Percentiles rank a stretch among this genome's conserved stretches.
Conservation (phyloP, 2,888 invertebrate species). For the Xanthia togata region DNA sequence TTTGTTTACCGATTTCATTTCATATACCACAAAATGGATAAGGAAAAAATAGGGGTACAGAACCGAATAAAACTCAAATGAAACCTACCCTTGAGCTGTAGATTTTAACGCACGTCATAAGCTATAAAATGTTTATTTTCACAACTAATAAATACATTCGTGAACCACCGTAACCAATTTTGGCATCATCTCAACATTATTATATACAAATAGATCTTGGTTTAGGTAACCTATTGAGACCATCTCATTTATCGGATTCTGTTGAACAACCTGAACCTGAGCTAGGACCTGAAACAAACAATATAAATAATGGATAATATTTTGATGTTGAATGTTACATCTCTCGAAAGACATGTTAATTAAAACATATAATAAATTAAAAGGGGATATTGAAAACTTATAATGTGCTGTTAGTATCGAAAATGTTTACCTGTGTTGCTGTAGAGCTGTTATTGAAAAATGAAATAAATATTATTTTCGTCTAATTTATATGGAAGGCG, state of each 20-base stretch:
- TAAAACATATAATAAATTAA: neutral
- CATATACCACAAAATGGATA: constrained; percentile 7
- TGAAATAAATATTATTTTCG: constrained; percentile 10
- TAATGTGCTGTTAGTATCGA: constrained; percentile 12
- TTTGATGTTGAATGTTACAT: neutral
- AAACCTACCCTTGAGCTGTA: constrained; percentile 48
- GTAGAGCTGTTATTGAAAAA: constrained; percentile 44
- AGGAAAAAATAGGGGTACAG: constrained; percentile 20
- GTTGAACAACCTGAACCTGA: constrained; percentile 91
- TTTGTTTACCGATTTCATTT: constrained; percentile 24
- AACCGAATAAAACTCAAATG: constrained; percentile 50
- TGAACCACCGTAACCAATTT: constrained; percentile 65
- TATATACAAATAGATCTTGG: constrained; percentile 68
- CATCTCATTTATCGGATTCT: constrained; percentile 89
- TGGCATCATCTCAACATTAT: constrained; percentile 67
- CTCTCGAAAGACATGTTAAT: neutral
- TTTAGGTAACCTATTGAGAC: constrained; percentile 68
- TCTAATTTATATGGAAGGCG: neutral
- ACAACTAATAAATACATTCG: constrained; percentile 67
- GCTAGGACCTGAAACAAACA: constrained; percentile 87
- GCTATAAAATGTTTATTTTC: constrained; percentile 62
- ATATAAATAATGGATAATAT: constrained; percentile 31
- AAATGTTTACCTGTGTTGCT: constrained; percentile 45
- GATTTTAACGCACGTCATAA: constrained; percentile 57
- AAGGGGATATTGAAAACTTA: neutral